These are phyloP conservation scores for Phenganax marumi DNA, from an alignment of 92 coral and sea anemone genomes.

Conservation along the genomic window DNA sequence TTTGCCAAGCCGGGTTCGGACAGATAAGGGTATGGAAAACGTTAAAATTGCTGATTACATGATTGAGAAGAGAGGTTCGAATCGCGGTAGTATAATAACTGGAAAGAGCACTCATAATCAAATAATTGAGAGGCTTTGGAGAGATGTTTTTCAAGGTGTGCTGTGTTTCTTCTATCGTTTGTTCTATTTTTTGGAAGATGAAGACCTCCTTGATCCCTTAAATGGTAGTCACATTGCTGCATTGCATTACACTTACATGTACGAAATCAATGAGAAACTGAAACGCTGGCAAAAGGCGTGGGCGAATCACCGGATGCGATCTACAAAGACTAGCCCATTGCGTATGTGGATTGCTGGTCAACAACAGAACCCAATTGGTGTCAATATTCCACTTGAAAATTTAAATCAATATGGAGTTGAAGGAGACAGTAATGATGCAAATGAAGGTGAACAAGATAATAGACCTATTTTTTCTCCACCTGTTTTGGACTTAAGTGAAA, in stretches of 20 bases:
- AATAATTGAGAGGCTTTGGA: slow-evolving; percentile 49
- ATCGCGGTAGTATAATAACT: slow-evolving; percentile 55
- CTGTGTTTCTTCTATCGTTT: slow-evolving; percentile 39
- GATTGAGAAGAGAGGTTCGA: slow-evolving; percentile 51
- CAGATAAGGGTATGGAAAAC: slow-evolving; percentile 49
- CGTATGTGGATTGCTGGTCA: slow-evolving; percentile 70
- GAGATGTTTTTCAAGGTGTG: slow-evolving; percentile 50
- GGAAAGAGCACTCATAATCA: slow-evolving; percentile 56
- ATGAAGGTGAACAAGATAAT: slow-evolving; percentile 37
- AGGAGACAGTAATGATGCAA: background rate
- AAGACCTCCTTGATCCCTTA: slow-evolving; percentile 51
- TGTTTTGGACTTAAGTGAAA: slow-evolving; percentile 30
- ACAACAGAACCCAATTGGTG: slow-evolving; percentile 61
- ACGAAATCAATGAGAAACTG: slow-evolving; percentile 53
- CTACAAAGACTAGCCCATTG: slow-evolving; percentile 62
- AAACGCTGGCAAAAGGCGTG: slow-evolving; percentile 64
- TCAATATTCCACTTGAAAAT: slow-evolving; percentile 38
- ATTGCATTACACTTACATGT: slow-evolving; percentile 59
- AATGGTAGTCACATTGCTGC: slow-evolving; percentile 62
- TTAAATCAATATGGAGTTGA: slow-evolving; percentile 50
- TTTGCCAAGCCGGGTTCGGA: slow-evolving; percentile 30
- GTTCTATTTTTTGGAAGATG: slow-evolving; percentile 56
- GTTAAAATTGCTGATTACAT: slow-evolving; percentile 52
- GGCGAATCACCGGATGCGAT: slow-evolving; percentile 59
- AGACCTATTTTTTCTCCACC: slow-evolving; percentile 51